Evolutionary conservation across 35 echinoderm and acorn worm genomes (phyloP), one percentile per base, ranked within the genome.

Genomic region (Chiridota heheva): DNA sequence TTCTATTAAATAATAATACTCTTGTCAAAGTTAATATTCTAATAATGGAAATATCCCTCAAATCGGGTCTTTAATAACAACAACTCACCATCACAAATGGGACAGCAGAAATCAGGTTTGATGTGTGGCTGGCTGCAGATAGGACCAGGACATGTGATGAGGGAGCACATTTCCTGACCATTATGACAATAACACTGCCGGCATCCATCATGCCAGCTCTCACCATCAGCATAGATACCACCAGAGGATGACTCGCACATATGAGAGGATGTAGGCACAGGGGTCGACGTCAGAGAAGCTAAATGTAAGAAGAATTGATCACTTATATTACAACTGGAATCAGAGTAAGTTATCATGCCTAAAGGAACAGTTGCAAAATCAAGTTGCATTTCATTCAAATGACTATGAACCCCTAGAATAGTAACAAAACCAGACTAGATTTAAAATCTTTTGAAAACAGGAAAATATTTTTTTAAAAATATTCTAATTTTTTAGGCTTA

Each of bases 191-290:
- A 98, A 61, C 95, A 98, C 63, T 92, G 71, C 42, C 95, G 24
- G 68, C 95, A 98, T 18, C 95, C 95, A 79, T 98, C 95, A 45
- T 98, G 89, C 95, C 95, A 98, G 15, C 89, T 91, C 67, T 98
- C 95, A 35, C 95, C 82, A 61, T 92, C 89, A 10, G 91, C 90
- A 63, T 92, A 84, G 1, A 81, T 45, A 8, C 55, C 40, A 3
- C 88, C 84, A 40, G 61, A 58, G 12, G 42, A 17, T 22, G 81
- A 61, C 6, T 82, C 75, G 40, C 95, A 98, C 51, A 72, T 60
- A 0, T 73, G 62, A 24, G 77, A 44, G n/a, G 72, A 45, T 7
- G 44, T 30, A 15, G 58, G 72, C 44, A 42, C 79, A 53, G 84
- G 20, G 17, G 72, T 33, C 10, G 73, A 60, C 43, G 84, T 36